Evolutionary conservation across 2,888 invertebrate genomes (phyloP).

Genomic region (Ypsolopha sequella): DNA sequence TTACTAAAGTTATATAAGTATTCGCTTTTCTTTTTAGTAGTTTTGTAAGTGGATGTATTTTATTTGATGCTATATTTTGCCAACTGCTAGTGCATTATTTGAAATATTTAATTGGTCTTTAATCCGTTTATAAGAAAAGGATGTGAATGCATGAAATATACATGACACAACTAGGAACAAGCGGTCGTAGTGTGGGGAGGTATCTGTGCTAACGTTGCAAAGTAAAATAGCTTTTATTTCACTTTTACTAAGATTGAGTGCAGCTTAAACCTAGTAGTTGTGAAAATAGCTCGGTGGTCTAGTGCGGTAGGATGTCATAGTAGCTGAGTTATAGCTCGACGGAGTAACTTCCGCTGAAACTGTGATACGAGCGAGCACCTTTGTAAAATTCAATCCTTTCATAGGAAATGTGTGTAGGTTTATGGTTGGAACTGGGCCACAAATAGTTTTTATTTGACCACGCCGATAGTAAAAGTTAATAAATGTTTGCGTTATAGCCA

Average conservation of each 20-base stretch:
- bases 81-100: no score
- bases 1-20: no score
- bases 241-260: background rate
- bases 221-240: background rate
- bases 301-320: constrained; percentile 20
- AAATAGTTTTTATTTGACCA: background rate
- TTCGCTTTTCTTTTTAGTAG: no score
- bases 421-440: constrained; percentile 1
- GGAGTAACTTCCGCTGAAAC: constrained; percentile 35
- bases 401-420: background rate
- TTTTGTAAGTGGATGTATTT: no score
- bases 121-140: background rate
- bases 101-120: no score
- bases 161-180: constrained; percentile 4
- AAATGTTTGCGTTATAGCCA: no score
- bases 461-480: background rate
- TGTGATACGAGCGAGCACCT: constrained; percentile 21
- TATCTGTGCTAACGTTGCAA: background rate
- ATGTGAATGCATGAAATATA: constrained; percentile 3
- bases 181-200: background rate
- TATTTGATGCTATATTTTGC: no score
- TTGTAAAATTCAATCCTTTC: constrained; percentile 13
- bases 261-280: background rate
- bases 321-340: constrained; percentile 43
- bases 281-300: background rate